Evolutionary conservation across 2,888 invertebrate genomes (phyloP).

Genomic region (Hymenopus coronatus): DNA sequence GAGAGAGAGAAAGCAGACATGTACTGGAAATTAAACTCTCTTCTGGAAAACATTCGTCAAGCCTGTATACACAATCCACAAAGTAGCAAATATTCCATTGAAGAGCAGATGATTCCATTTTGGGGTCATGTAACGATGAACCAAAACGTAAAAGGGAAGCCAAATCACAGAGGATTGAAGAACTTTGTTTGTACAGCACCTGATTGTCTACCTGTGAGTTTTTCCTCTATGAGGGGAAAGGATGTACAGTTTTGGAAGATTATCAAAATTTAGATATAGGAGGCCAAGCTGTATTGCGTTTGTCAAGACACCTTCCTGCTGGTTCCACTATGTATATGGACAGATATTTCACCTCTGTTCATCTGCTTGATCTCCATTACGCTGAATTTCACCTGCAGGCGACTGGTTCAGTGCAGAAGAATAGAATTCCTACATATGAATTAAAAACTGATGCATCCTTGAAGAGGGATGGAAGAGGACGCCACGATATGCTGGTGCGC

Average conservation of each 20-base stretch:
- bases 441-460: background rate
- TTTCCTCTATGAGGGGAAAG: too few relatives aligned
- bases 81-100: too few relatives aligned
- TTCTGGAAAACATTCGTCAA: background rate
- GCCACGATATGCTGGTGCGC: too few relatives aligned
- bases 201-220: background rate
- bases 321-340: background rate
- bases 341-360: background rate
- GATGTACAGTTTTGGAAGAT: too few relatives aligned
- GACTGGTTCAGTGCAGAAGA: background rate
- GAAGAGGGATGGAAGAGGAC: background rate
- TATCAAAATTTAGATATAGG: too few relatives aligned
- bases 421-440: background rate
- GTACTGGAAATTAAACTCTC: background rate
- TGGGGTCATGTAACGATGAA: too few relatives aligned
- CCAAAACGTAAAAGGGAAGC: background rate
- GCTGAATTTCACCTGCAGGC: background rate
- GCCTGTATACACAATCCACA: too few relatives aligned
- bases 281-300: too few relatives aligned
- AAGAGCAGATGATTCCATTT: too few relatives aligned
- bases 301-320: background rate
- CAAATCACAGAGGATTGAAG: too few relatives aligned
- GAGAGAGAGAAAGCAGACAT: too few relatives aligned
- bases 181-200: background rate
- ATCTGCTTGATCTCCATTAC: background rate